Evolutionary conservation across 1,140 invertebrate species (phyloP), one percentile per base, ranked within the genome.

Genomic region (Lucilia cuprina): DNA sequence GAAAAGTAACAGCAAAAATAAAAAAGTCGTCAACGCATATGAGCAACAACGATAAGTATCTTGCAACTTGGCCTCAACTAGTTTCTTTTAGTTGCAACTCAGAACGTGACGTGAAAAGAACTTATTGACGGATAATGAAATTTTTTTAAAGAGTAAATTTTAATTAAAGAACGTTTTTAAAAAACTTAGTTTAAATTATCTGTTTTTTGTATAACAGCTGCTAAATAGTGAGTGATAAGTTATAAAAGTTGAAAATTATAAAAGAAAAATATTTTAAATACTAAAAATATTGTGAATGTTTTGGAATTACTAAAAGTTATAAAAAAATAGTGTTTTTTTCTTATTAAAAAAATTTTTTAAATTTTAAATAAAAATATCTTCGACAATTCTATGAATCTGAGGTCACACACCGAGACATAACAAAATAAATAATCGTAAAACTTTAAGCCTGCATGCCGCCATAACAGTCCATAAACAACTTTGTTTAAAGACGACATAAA

Each of bases 1-100:
- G 5, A 7, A 60, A 17, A 60, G 55, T 60, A 60, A 60, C 14
- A n/a, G 14, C 55, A n/a, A 60, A 2, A 14, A 21, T 9, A 10
- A 70, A 70, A 70, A 70, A 70, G 65, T 70, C 65, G 65, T 70
- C 65, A 70, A 70, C 65, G 65, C 65, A 70, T 70, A 70, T 70
- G 19, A 70, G 55, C 55, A 60, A n/a, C 14, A 70, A 70, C 65
- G 65, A 70, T 70, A 70, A n/a, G 65, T 70, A 70, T 70, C 65
- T 70, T 70, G 3, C n/a, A 21, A 70, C 65, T 70, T 70, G 65
- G 65, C n/a, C 65, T 19, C 65, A 70, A 70, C 65, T 21, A 70
- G 65, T 70, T 70, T 70, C n/a, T 70, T 70, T 70, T 25, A 70
- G 65, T 70, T 70, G 65, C 65, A 70, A 70, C 19, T 70, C 21